A percentile compares a stretch with the other conserved stretches of the same genome.
Conservation (phyloP, 2,888 invertebrate genomes). For the Caenorhabditis sp. region DNA sequence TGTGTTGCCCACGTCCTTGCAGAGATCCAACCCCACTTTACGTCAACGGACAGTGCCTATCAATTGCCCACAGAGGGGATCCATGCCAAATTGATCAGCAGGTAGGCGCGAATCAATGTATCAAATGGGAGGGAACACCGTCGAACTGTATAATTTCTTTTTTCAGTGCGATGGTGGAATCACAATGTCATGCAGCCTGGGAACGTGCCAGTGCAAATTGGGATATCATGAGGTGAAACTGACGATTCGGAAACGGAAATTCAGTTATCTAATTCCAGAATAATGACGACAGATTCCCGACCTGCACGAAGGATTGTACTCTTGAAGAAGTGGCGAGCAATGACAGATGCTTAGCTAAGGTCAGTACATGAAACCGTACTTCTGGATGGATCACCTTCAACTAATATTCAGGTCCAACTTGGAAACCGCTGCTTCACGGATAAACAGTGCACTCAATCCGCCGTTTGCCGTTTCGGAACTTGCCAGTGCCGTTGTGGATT, state of each 20-base stretch:
- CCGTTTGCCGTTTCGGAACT: conserved; percentile 77
- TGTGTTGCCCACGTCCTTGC: conserved; percentile 79
- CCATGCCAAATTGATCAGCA: conserved; percentile 78
- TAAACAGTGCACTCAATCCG: conserved; percentile 74
- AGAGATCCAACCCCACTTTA: conserved; percentile 79
- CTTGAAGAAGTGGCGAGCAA: conserved; percentile 61
- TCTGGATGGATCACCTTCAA: too few relatives aligned
- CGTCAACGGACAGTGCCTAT: conserved; percentile 77
- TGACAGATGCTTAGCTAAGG: conserved; percentile 60
- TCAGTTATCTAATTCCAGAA: conserved; percentile 59
- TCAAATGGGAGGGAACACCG: too few relatives aligned
- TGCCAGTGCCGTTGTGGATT: conserved; percentile 78
- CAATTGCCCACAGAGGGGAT: conserved; percentile 78
- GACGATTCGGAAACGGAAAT: neutral
- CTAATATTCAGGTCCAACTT: conserved; percentile 48
- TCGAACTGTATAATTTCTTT: neutral
- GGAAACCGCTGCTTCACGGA: conserved; percentile 67
- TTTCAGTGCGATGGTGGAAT: conserved; percentile 78
- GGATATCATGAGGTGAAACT: conserved; percentile 72
- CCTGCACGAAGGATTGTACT: conserved; percentile 73
- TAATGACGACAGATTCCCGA: conserved; percentile 77
- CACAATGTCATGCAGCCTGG: conserved; percentile 75
- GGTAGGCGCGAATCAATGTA: conserved; percentile 22
- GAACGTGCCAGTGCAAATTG: conserved; percentile 75
- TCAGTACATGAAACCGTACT: too few relatives aligned